These are phyloP conservation scores for Apamea anceps DNA, from an alignment of 2,888 invertebrate genomes.

Conservation along the genomic window DNA sequence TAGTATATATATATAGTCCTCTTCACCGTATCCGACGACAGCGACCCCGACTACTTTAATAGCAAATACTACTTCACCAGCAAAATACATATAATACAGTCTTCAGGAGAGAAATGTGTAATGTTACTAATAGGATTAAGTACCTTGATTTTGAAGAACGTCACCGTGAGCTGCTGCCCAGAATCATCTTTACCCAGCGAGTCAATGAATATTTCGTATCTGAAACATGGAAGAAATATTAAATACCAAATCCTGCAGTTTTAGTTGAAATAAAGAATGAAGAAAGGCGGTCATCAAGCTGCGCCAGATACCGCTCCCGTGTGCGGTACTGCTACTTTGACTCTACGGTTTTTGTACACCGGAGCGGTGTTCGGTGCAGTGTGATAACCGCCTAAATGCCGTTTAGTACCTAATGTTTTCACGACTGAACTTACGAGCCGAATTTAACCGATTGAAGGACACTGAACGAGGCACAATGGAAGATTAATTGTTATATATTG, in stretches of 20 bases:
- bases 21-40: no score
- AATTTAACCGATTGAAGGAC: not conserved
- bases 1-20: no score
- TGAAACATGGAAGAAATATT: slow-evolving; percentile 66
- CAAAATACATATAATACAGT: not conserved
- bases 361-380: no score
- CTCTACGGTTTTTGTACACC: no score
- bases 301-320: no score
- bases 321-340: no score
- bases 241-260: not conserved
- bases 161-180: slow-evolving; percentile 92
- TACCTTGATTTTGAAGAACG: slow-evolving; percentile 93
- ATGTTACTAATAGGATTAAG: not conserved
- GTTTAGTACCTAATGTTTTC: not conserved
- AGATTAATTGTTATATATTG: no score
- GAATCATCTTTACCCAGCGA: slow-evolving; percentile 93
- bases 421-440: not conserved
- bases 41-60: no score
- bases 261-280: not conserved
- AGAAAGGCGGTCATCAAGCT: not conserved
- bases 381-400: no score
- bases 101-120: not conserved
- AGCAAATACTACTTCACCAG: not conserved
- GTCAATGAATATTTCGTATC: slow-evolving; percentile 87
- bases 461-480: no score